Evolutionary conservation across 2,888 invertebrate genomes (phyloP).

Genomic region (Pandemis cinnamomeana): DNA sequence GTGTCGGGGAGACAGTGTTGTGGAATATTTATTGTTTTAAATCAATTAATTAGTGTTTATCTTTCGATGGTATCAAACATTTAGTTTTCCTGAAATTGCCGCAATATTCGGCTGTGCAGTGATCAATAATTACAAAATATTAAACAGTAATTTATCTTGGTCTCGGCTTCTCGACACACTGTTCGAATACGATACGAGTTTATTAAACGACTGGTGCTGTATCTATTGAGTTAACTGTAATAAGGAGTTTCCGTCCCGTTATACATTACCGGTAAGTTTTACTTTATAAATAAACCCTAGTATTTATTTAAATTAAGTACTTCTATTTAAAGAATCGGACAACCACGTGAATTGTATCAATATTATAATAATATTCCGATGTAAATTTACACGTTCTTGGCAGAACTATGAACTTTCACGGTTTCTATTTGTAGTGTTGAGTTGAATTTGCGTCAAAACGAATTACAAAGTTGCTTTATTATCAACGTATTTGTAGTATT

Average conservation of each 20-base stretch:
- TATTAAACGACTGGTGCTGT: constrained; percentile 13
- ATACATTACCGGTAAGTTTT: constrained; percentile 26
- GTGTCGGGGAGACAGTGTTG: constrained; percentile 20
- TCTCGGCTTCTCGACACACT: constrained; percentile 12
- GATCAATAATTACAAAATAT: neutral
- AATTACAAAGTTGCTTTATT: constrained; percentile 10
- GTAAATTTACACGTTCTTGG: neutral
- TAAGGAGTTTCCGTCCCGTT: constrained; percentile 35
- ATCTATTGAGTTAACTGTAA: constrained; percentile 25
- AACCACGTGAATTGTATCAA: neutral
- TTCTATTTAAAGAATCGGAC: neutral
- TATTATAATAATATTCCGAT: neutral
- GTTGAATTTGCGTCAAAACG: constrained; percentile 42
- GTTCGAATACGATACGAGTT: constrained; percentile 15
- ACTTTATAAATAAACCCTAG: neutral
- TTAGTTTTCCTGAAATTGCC: constrained; percentile 1
- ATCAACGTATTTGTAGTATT: neutral
- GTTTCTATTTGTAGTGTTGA: constrained; percentile 38
- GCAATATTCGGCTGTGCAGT: neutral
- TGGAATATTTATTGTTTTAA: constrained; percentile 20
- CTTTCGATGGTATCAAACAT: constrained; percentile 12
- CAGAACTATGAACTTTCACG: neutral
- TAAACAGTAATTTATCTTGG: neutral
- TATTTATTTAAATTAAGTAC: neutral
- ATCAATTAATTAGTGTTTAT: constrained; percentile 28